Evolutionary conservation across 2,113 vertebrate genomes (phyloP).

Genomic region (Microtus oregoni): DNA sequence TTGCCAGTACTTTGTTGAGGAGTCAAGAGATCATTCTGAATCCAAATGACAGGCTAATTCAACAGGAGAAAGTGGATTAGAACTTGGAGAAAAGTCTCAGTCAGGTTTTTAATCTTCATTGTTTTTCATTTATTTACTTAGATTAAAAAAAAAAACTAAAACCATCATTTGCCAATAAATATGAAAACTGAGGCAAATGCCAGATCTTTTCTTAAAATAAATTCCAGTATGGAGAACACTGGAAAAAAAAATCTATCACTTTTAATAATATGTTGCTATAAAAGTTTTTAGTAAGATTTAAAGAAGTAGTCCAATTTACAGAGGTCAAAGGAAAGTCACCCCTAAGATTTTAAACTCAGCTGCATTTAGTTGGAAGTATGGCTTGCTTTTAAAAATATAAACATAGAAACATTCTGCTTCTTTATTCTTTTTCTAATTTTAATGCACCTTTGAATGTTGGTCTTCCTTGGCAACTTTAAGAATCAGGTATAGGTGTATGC

Average conservation of each 20-base stretch:
- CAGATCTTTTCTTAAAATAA: neutral
- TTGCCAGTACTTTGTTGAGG: neutral
- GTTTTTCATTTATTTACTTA: neutral
- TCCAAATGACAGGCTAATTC: neutral
- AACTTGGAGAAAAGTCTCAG: neutral
- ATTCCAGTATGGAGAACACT: neutral
- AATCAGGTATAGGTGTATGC: slow-evolving; percentile 1
- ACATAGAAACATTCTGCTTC: neutral
- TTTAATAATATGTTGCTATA: neutral
- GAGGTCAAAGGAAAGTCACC: slow-evolving; percentile 9
- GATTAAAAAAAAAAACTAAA: neutral
- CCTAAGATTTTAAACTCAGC: slow-evolving; percentile 13
- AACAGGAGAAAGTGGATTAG: neutral
- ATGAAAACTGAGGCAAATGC: neutral
- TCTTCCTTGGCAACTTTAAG: slow-evolving; percentile 15
- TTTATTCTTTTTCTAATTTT: neutral
- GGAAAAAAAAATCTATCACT: neutral
- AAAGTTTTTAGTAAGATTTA: neutral
- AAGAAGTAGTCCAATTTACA: slow-evolving; percentile 28
- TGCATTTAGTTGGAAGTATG: neutral
- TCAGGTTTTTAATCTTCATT: neutral
- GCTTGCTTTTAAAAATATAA: slow-evolving; percentile 31
- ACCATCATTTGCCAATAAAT: neutral
- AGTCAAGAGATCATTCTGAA: neutral
- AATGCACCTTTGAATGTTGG: slow-evolving; percentile 33